Percentiles rank a stretch among this genome's conserved stretches.
Conservation (phyloP, 2,797 vertebrate genomes). For the Pempheris klunzingeri region DNA sequence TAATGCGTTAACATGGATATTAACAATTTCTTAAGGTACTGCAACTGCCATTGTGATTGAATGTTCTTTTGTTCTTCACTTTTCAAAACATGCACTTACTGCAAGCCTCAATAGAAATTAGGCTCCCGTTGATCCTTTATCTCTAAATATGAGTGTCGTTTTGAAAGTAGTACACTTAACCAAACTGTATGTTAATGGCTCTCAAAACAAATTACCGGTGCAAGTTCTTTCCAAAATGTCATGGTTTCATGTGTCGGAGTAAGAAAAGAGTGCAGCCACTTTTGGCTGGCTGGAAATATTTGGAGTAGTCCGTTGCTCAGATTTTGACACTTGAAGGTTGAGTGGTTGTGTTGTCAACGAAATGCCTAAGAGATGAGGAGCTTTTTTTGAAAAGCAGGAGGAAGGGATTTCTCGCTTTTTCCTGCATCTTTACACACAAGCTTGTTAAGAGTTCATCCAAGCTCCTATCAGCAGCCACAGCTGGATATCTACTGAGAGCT, state of each 20-base stretch:
- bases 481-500: slow-evolving; percentile 59
- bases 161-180: background rate
- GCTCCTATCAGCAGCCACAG: slow-evolving; percentile 66
- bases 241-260: slow-evolving; percentile 8
- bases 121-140: slow-evolving; percentile 11
- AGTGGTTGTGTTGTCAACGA: slow-evolving; percentile 50
- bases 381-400: slow-evolving; percentile 28
- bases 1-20: background rate
- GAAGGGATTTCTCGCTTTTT: slow-evolving; percentile 41
- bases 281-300: slow-evolving; percentile 25
- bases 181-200: slow-evolving; percentile 28
- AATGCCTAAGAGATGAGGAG: slow-evolving; percentile 35
- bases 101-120: slow-evolving; percentile 10
- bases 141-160: background rate
- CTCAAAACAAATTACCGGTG: background rate
- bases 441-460: slow-evolving; percentile 65
- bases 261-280: slow-evolving; percentile 2
- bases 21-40: background rate
- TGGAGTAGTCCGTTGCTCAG: slow-evolving; percentile 20
- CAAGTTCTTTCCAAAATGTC: slow-evolving; percentile 14
- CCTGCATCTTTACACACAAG: slow-evolving; percentile 58
- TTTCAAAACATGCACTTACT: slow-evolving; percentile 1
- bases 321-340: slow-evolving; percentile 49
- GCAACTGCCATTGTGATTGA: slow-evolving; percentile 3
- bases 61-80: background rate